Percentiles rank a stretch among this genome's conserved stretches.
These are phyloP conservation scores for Vimba vimba DNA, from an alignment of 2,113 vertebrate species.

Conservation along the genomic window DNA sequence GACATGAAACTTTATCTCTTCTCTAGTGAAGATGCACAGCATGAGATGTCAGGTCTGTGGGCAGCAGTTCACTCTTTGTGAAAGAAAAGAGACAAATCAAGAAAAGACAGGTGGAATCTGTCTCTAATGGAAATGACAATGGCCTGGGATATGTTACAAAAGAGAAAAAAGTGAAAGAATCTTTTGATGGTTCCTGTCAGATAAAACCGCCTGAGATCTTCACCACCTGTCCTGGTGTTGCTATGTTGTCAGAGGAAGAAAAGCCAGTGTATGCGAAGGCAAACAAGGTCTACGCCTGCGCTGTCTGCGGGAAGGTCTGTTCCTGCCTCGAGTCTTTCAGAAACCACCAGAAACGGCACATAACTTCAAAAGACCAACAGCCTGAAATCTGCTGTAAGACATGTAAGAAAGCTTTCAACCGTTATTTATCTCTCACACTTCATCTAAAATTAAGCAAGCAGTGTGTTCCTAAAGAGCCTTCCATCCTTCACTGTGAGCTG, in stretches of 20 bases:
- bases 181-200: conserved; percentile 25
- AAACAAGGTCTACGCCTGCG: conserved; percentile 52
- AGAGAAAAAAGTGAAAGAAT: neutral
- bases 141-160: neutral
- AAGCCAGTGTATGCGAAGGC: neutral
- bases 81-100: conserved; percentile 32
- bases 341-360: conserved; percentile 40
- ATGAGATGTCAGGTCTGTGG: conserved; percentile 68
- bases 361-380: neutral
- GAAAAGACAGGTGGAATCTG: neutral
- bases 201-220: neutral
- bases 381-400: conserved; percentile 57
- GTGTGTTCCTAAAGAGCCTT: fast-evolving
- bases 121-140: neutral
- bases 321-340: conserved; percentile 63
- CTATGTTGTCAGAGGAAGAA: neutral
- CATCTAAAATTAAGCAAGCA: conserved; percentile 64
- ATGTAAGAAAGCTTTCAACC: conserved; percentile 62
- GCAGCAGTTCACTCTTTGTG: conserved; percentile 60
- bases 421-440: conserved; percentile 40
- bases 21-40: conserved; percentile 47
- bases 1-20: conserved; percentile 22
- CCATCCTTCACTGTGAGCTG: conserved; percentile 56
- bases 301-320: conserved; percentile 69
- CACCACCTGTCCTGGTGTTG: neutral